These are phyloP conservation scores for Cygnus atratus DNA, from an alignment of 2,113 vertebrate genomes.

Conservation along the genomic window DNA sequence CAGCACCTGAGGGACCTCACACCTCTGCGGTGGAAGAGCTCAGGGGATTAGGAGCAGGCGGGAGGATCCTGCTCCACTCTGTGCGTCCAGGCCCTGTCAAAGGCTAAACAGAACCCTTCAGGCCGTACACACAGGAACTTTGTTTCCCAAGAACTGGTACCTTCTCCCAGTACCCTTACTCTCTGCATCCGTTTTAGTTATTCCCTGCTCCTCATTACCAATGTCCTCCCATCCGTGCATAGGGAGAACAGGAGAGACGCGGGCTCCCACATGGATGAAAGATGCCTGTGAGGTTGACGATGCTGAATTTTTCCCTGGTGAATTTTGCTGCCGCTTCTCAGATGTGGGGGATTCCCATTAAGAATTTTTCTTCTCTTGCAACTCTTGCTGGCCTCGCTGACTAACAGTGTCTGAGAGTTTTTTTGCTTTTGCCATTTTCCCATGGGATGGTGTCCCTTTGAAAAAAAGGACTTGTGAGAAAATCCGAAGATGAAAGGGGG, in stretches of 20 bases:
- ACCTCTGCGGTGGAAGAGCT: background rate
- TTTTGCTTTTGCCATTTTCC: slow-evolving; percentile 37
- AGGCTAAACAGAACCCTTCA: background rate
- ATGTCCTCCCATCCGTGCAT: background rate
- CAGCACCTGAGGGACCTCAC: background rate
- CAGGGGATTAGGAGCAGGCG: background rate
- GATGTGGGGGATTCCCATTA: slow-evolving; percentile 64
- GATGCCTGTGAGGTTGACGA: background rate
- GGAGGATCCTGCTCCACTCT: background rate
- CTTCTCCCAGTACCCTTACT: background rate
- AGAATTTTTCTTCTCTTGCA: slow-evolving; percentile 67
- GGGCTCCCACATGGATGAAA: slow-evolving; percentile 21
- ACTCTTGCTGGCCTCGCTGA: slow-evolving; percentile 28
- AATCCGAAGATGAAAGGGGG: slow-evolving; percentile 36
- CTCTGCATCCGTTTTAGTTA: background rate
- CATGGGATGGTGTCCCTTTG: slow-evolving; percentile 45
- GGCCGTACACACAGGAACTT: background rate
- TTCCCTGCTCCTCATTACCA: background rate
- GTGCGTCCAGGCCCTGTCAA: background rate
- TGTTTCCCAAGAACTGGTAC: background rate
- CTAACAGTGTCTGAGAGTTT: slow-evolving; percentile 41
- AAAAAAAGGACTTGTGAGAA: slow-evolving; percentile 23
- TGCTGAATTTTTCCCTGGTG: slow-evolving; percentile 26
- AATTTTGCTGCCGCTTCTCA: slow-evolving; percentile 49
- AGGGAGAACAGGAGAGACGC: background rate